Base-by-base conservation (phyloP, 2,797 vertebrate species). In the Thamnophis elegans region DNA sequence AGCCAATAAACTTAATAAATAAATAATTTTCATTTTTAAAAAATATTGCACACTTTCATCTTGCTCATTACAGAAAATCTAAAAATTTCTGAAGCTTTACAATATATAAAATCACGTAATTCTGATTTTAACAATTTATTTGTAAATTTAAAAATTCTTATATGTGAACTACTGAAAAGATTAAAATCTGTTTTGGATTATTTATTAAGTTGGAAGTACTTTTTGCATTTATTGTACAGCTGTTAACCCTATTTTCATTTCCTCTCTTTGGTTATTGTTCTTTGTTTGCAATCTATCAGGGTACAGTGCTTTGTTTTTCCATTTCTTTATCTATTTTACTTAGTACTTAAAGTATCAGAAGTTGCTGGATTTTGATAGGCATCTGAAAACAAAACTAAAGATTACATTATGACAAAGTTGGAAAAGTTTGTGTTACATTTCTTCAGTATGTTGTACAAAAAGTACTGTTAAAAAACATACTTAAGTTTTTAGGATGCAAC, bases 181-280 rank as follows among this genome's bases (percentile, higher is more conserved):
- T 26, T 2, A 85, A 54, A 90, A 93, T 82, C 56, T 94, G 89
- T 2, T 10, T 93, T 95, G 93, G 2, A 94, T 94, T 96, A 94
- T n/a, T 82, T 62, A 93, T 94, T 47, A 11, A 65, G 0, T 90
- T 90, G 92, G 0, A 89, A 94, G 55, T 51, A 62, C 36, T 86
- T 90, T 96, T 92, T 93, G 60, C 86, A 56, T 94, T 87, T 93
- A 68, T 62, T 94, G 16, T 12, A 14, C 85, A 95, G 56, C 90
- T 90, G 68, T 6, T 92, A 65, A 73, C 95, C 51, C 90, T 18
- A 1, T 22, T 92, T 90, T 95, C 88, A 18, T 94, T 94, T 89
- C 55, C 8, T 94, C 94, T 94, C 87, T 20, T 94, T 86, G 87
- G 78, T 22, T 60, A 96, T 94, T 94, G 65, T 93, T 95, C 58